These are phyloP conservation scores for Julus scandinavius DNA, from an alignment of 2,888 invertebrate species.

Conservation along the genomic window DNA sequence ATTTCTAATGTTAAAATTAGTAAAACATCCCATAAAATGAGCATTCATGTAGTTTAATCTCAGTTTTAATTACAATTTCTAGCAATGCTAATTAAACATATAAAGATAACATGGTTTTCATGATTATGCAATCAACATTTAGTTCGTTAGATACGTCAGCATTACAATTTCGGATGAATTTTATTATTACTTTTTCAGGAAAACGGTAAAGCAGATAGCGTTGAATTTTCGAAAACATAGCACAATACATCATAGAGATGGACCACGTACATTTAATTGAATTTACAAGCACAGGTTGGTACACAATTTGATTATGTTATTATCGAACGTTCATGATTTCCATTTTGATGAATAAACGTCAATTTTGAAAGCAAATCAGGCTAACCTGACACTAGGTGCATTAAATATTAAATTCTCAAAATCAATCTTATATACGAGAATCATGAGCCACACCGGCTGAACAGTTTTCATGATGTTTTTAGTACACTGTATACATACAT, in stretches of 20 bases:
- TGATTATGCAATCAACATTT: neutral
- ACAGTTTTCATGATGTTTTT: neutral
- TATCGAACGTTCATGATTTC: constrained; percentile 1
- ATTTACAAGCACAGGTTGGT: neutral
- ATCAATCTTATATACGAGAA: neutral
- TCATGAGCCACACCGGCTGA: neutral
- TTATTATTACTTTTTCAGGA: neutral
- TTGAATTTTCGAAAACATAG: neutral
- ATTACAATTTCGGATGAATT: neutral
- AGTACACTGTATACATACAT: too few relatives aligned
- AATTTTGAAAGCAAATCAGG: neutral
- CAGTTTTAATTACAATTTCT: neutral
- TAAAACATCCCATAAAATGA: neutral
- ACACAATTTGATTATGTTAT: neutral
- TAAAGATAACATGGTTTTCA: neutral
- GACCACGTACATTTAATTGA: neutral
- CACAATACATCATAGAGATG: neutral
- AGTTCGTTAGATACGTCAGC: neutral
- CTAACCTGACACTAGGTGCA: neutral
- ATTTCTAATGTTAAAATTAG: neutral
- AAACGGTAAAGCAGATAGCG: neutral
- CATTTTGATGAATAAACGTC: neutral
- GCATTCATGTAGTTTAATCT: neutral
- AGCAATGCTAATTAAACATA: neutral
- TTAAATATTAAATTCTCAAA: neutral